Percentiles rank a stretch among this genome's conserved stretches.
Conservation (phyloP, 1,140 invertebrate species). For the Sipha flava region DNA sequence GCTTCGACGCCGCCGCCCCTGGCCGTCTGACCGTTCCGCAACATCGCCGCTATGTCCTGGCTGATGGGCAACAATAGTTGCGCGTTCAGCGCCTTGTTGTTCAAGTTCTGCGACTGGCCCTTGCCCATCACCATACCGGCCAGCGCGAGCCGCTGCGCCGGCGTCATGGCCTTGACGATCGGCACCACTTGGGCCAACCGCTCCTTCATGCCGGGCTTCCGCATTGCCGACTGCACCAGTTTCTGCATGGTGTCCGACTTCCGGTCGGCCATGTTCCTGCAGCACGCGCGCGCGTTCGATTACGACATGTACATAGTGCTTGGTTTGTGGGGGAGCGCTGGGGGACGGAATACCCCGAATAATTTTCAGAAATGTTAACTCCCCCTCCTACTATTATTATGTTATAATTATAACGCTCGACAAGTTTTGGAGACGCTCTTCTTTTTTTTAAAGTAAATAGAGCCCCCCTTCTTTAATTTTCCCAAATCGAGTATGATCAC, state of each 20-base stretch:
- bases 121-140: slow-evolving; percentile 54
- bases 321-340: too few relatives aligned
- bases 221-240: slow-evolving; percentile 46
- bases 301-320: too few relatives aligned
- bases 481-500: too few relatives aligned
- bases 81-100: slow-evolving; percentile 47
- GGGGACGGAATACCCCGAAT: too few relatives aligned
- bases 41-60: slow-evolving; percentile 55
- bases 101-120: slow-evolving; percentile 35
- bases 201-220: slow-evolving; percentile 45
- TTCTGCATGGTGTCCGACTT: slow-evolving; percentile 37
- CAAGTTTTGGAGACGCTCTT: too few relatives aligned
- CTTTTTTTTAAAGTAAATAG: too few relatives aligned
- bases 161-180: slow-evolving; percentile 54
- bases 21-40: slow-evolving; percentile 40
- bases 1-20: slow-evolving; percentile 44
- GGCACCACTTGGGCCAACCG: slow-evolving; percentile 47
- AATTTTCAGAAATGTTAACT: too few relatives aligned
- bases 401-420: too few relatives aligned
- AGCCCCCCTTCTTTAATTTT: too few relatives aligned
- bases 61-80: slow-evolving; percentile 55
- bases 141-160: slow-evolving; percentile 51
- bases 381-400: too few relatives aligned
- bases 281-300: background rate
- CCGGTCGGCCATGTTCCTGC: slow-evolving; percentile 12